These are phyloP conservation scores for Orbicella faveolata DNA, from an alignment of 64 coral and sea anemone species.

Conservation along the genomic window DNA sequence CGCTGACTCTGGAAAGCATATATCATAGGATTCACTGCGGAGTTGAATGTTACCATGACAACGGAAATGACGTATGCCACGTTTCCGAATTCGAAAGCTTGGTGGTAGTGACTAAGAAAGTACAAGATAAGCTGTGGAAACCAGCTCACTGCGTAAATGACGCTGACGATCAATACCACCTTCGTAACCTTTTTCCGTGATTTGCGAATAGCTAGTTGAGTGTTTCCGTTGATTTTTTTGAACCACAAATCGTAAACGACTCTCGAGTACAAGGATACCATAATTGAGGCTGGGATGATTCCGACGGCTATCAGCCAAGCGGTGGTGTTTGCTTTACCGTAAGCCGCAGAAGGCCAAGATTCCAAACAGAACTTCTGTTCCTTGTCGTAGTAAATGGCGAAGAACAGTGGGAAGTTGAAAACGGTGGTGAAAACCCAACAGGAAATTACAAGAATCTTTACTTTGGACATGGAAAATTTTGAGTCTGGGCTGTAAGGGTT, in stretches of 20 bases:
- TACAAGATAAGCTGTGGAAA: constrained; percentile 14
- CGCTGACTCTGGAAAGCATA: constrained; percentile 6
- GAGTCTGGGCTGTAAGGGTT: background rate
- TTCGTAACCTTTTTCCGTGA: constrained; percentile 23
- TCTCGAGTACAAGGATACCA: constrained; percentile 1
- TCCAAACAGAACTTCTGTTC: constrained; percentile 4
- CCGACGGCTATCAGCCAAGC: background rate
- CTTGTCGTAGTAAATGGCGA: background rate
- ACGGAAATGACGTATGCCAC: background rate
- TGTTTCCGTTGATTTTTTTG: background rate
- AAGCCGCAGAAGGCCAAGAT: background rate
- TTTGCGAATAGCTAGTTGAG: background rate
- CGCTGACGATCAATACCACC: constrained; percentile 10
- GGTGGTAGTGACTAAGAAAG: background rate
- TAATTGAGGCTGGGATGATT: background rate
- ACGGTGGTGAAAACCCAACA: constrained; percentile 12
- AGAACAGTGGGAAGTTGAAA: background rate
- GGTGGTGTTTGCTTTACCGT: background rate
- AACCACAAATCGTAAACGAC: constrained; percentile 17
- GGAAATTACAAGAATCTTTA: background rate
- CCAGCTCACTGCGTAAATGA: constrained; percentile 22
- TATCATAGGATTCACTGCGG: constrained; percentile 12
- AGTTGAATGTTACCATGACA: constrained; percentile 34
- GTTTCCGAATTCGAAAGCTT: background rate
- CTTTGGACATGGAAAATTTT: constrained; percentile 2